Evolutionary conservation across 2,113 vertebrate species (phyloP).

Genomic region (Peucedramus taeniatus): DNA sequence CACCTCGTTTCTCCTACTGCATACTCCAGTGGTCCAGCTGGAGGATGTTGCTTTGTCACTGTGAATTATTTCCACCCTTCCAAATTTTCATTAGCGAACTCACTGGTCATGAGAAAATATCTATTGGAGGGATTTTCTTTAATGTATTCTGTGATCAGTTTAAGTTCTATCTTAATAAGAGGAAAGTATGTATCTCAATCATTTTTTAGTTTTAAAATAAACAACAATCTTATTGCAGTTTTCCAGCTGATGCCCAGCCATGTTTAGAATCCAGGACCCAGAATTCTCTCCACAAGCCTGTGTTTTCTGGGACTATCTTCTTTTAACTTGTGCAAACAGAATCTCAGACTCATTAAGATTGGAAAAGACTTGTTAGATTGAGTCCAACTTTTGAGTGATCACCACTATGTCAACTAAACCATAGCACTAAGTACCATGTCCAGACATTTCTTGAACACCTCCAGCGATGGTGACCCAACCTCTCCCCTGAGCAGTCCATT

Average conservation of each 20-base stretch:
- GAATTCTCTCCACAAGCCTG: neutral
- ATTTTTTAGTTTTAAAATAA: neutral
- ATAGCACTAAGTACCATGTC: neutral
- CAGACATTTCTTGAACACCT: neutral
- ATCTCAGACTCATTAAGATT: neutral
- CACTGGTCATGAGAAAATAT: neutral
- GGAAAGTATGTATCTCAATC: neutral
- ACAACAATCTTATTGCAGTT: neutral
- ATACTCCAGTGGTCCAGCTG: neutral
- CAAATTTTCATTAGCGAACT: neutral
- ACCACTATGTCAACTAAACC: neutral
- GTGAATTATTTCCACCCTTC: neutral
- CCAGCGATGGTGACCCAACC: neutral
- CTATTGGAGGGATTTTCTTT: neutral
- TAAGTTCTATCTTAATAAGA: neutral
- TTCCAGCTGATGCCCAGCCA: neutral
- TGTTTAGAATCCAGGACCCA: neutral
- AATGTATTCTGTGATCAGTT: neutral
- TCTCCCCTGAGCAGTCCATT: neutral
- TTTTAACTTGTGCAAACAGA: neutral
- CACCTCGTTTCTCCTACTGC: neutral
- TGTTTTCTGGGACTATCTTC: neutral
- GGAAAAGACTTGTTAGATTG: neutral
- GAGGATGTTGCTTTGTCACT: fast-evolving
- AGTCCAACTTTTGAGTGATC: neutral